Conservation (phyloP, 2,113 vertebrate genomes). For the Arizona elegans region DNA sequence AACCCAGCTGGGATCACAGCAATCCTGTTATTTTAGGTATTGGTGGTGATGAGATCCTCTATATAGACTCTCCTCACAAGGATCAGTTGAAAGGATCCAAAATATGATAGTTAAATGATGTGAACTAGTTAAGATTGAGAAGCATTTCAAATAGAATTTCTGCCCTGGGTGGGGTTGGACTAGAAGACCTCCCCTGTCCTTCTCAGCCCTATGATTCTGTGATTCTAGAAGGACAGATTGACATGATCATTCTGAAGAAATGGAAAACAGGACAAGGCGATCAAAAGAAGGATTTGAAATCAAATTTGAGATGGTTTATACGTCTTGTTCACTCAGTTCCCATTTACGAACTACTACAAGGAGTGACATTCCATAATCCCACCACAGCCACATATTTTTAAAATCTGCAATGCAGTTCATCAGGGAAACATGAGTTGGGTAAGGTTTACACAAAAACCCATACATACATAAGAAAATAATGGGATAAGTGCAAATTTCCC, state of each 20-base stretch:
- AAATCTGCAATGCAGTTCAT: not conserved
- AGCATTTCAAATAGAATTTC: not conserved
- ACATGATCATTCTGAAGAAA: not conserved
- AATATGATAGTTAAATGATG: not conserved
- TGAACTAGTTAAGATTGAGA: not conserved
- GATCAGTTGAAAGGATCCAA: not conserved
- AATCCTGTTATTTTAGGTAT: not conserved
- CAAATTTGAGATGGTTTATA: not conserved
- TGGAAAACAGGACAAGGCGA: not conserved
- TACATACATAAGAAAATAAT: not conserved
- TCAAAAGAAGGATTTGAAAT: not conserved
- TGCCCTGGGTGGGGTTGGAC: not conserved
- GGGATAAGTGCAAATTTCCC: not conserved
- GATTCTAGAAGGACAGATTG: not conserved
- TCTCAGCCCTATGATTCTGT: not conserved
- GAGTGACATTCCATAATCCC: not conserved
- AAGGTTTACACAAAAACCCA: not conserved
- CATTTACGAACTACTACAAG: not conserved
- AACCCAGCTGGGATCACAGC: not conserved
- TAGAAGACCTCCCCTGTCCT: not conserved
- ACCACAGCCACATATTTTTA: not conserved
- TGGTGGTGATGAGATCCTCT: not conserved
- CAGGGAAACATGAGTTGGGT: not conserved
- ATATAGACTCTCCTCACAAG: not conserved
- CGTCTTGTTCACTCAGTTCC: not conserved